phyloP scores from a whole-genome alignment of 2,113 vertebrate genomes.

The Corythornis vintsioides region DNA sequence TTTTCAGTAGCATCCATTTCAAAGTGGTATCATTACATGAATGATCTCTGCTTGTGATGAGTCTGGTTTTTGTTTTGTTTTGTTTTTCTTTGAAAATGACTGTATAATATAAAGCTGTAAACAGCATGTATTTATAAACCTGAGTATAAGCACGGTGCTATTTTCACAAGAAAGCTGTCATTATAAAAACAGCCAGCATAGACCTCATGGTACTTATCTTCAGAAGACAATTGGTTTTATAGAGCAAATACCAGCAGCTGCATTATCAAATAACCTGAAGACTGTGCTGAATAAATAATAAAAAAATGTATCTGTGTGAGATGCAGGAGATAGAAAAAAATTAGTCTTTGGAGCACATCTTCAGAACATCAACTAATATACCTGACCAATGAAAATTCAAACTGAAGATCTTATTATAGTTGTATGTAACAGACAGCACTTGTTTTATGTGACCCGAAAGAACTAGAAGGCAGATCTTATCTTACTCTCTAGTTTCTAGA shows the following conservation, averaged over 20 bases:
- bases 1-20: slow-evolving; percentile 22
- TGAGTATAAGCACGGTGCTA: background rate
- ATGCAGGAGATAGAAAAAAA: background rate
- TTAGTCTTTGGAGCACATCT: background rate
- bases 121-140: background rate
- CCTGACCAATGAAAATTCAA: background rate
- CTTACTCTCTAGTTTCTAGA: background rate
- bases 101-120: background rate
- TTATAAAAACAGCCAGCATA: background rate
- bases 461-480: background rate
- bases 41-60: background rate
- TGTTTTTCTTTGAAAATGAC: background rate
- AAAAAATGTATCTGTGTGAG: background rate
- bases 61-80: background rate
- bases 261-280: background rate
- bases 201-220: background rate
- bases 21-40: background rate
- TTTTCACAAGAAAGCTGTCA: background rate
- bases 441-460: background rate
- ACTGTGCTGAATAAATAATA: background rate
- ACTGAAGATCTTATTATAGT: background rate
- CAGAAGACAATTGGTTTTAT: background rate
- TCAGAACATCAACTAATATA: background rate
- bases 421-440: background rate
- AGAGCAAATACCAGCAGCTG: background rate